Conservation (phyloP, 2,113 vertebrate species). For the Ictidomys tridecemlineatus region DNA sequence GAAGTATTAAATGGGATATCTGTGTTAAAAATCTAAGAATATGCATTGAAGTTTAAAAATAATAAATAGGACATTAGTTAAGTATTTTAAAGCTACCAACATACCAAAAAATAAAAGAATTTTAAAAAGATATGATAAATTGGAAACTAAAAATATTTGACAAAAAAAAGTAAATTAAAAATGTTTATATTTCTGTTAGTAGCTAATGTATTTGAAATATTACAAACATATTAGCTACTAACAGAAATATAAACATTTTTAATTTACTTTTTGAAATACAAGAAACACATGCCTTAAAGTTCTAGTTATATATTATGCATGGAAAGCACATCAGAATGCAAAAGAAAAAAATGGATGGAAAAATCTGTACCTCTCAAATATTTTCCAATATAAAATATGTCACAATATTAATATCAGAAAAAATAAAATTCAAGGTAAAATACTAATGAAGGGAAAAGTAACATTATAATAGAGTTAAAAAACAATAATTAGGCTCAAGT, state of each 20-base stretch:
- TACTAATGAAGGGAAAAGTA: neutral
- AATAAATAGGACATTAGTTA: neutral
- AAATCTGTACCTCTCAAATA: neutral
- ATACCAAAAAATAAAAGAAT: neutral
- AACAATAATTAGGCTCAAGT: neutral
- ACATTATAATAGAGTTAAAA: neutral
- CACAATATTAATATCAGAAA: neutral
- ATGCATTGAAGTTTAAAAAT: neutral
- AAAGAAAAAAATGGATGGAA: neutral
- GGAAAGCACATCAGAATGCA: neutral
- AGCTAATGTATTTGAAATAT: too few relatives aligned
- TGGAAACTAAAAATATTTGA: neutral
- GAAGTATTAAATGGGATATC: neutral
- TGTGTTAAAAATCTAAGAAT: neutral
- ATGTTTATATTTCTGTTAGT: too few relatives aligned
- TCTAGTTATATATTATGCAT: neutral
- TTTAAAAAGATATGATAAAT: neutral
- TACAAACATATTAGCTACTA: neutral
- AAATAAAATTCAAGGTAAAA: neutral
- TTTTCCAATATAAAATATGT: neutral
- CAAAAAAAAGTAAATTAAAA: too few relatives aligned
- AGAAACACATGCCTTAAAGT: neutral
- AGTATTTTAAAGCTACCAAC: constrained; percentile 1
- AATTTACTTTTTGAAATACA: constrained; percentile 21
- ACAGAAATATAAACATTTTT: neutral